A percentile compares a stretch with the other conserved stretches of the same genome.
phyloP scores from a whole-genome alignment of 1,140 invertebrate genomes.

The Aporrectodea caliginosa region DNA sequence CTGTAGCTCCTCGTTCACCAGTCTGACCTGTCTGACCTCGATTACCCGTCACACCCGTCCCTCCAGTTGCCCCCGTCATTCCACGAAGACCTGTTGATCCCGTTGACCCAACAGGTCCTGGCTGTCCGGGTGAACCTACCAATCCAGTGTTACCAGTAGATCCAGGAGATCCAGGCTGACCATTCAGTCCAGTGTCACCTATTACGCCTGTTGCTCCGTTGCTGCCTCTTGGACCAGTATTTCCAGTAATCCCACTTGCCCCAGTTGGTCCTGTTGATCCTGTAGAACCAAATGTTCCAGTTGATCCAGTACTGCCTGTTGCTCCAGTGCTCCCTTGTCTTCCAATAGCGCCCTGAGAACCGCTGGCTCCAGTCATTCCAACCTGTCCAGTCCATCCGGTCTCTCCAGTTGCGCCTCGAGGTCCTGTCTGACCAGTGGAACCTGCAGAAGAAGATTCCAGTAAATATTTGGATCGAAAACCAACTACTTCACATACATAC shows the following conservation, averaged over 20 bases:
- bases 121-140: conserved; percentile 10
- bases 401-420: neutral
- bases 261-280: neutral
- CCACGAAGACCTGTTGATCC: neutral
- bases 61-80: neutral
- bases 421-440: neutral
- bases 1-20: no score
- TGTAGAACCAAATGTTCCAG: neutral
- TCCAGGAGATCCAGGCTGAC: conserved; percentile 50
- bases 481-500: neutral
- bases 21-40: no score
- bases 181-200: conserved; percentile 35
- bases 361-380: no score
- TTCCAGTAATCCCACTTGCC: neutral
- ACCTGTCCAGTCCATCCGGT: no score
- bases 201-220: conserved; percentile 38
- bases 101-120: conserved; percentile 8
- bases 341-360: no score
- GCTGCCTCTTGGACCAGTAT: neutral
- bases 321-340: neutral
- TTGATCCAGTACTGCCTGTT: neutral
- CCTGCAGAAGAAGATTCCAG: neutral
- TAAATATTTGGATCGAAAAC: neutral
- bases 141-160: conserved; percentile 11
- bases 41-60: neutral